Base-by-base conservation (phyloP, 2,113 vertebrate genomes). In the Gymnorhina tibicen region DNA sequence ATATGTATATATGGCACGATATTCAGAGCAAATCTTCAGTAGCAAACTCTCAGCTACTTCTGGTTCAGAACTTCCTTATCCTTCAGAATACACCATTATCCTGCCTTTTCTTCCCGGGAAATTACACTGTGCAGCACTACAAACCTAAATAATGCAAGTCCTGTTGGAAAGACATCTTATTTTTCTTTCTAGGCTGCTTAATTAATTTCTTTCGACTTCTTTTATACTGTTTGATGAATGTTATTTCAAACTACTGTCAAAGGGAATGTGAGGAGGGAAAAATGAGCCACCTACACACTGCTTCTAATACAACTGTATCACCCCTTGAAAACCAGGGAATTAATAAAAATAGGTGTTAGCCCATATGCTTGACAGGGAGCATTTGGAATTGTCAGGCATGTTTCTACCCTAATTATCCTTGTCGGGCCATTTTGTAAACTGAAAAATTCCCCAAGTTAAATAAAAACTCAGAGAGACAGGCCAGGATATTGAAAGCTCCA, bases 221-320 rank as follows among this genome's bases (percentile, higher is more conserved):
- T 91, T 72, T 67, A 10, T 73, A 10, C 39, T 58, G 28, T 91
- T 96, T 92, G 88, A 85, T 72, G 59, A 81, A 95, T 92, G 59
- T 85, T 93, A 87, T 90, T 97, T 96, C 87, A 74, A 74, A 81
- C 80, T 37, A 59, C 58, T 95, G 89, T 82, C 95, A 93, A 85
- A 69, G 83, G 83, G 15, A 76, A 35, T 39, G 83, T 66, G 55
- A 82, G 58, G 60, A 91, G 75, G 74, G 55, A 53, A 77, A 93
- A 96, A 96, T 90, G 84, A 97, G 88, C 81, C 63, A 90, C 62
- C 55, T 90, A 84, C 53, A 30, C 93, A 9, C 35, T 28, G 70
- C 42, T 92, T 73, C 53, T 41, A 72, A 78, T 80, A 66, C 47
- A 68, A 62, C n/a, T 73, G n/a, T 74, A 73, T 93, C 70, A 89